Conservation (phyloP, 1,140 invertebrate species). For the Temnothorax longispinosus region DNA sequence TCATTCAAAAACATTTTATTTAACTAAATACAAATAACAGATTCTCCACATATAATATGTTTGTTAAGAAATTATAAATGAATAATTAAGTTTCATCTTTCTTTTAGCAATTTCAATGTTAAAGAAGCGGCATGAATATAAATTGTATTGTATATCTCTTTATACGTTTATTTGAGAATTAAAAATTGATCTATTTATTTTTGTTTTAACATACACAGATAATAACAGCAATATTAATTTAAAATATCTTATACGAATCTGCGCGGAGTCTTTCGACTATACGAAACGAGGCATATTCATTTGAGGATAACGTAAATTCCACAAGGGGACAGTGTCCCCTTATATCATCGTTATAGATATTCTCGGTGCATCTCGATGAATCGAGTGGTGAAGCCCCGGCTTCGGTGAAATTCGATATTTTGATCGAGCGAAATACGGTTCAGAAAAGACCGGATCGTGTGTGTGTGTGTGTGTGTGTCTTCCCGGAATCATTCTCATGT, state of each 20-base stretch:
- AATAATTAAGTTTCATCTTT: no score
- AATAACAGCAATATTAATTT: background rate
- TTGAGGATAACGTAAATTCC: background rate
- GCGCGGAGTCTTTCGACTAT: background rate
- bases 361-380: constrained; percentile 9
- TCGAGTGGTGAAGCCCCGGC: background rate
- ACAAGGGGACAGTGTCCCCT: background rate
- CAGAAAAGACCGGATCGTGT: background rate
- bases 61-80: no score
- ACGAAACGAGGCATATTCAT: background rate
- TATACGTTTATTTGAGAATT: background rate
- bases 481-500: constrained; percentile 31
- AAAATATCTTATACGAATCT: background rate
- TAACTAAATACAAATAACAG: no score
- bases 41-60: no score
- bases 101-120: no score
- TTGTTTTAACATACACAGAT: background rate
- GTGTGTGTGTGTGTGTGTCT: background rate
- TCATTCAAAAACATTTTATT: no score
- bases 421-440: background rate
- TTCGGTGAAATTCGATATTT: constrained; percentile 17
- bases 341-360: constrained; percentile 26
- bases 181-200: background rate
- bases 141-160: no score
- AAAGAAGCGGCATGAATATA: no score